Conservation (phyloP, 2,113 vertebrate species). For the Gnathonemus echidnorhynchus region DNA sequence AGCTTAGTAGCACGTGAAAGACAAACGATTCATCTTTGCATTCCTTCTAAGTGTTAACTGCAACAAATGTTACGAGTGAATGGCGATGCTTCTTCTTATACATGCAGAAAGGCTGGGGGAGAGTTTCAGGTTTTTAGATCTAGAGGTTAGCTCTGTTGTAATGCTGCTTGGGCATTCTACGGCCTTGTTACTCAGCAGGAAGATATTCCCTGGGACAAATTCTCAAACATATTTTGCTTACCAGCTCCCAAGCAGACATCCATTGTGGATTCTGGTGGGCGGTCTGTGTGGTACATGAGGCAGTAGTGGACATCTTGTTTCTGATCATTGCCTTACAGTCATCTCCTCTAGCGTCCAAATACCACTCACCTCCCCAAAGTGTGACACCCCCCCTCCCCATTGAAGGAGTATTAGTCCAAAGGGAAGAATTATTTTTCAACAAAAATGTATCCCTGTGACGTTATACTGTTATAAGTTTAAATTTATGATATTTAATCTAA, state of each 20-base stretch:
- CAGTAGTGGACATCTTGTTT: background rate
- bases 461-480: background rate
- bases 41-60: background rate
- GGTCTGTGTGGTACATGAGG: background rate
- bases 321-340: background rate
- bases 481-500: background rate
- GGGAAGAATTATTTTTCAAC: background rate
- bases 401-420: background rate
- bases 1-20: background rate
- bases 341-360: background rate
- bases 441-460: background rate
- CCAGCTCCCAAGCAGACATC: background rate
- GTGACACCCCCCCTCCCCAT: background rate
- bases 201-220: background rate
- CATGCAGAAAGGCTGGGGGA: background rate
- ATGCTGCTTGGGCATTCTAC: background rate
- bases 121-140: background rate
- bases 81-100: background rate
- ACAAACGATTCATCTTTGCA: background rate
- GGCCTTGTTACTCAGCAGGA: background rate
- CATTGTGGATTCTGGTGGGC: background rate
- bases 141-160: background rate
- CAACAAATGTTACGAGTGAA: background rate
- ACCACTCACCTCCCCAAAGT: background rate
- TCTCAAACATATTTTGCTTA: background rate